Evolutionary conservation across 2,113 vertebrate genomes (phyloP).

Genomic region (Paradisaea rubra): DNA sequence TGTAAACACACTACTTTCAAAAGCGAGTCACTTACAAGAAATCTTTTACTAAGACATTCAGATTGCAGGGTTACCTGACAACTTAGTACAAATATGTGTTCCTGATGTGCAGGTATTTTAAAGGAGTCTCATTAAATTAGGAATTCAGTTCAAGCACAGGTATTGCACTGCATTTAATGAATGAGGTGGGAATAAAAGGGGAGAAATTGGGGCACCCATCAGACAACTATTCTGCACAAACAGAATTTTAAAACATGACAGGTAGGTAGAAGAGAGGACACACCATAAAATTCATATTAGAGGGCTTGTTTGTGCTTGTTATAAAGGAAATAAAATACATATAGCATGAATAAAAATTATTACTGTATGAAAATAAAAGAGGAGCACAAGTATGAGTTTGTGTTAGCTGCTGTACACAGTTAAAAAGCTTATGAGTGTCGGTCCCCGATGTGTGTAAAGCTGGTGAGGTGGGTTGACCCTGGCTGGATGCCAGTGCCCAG

Average conservation of each 20-base stretch:
- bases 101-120: background rate
- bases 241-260: background rate
- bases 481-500: background rate
- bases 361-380: background rate
- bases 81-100: background rate
- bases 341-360: background rate
- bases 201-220: background rate
- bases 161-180: background rate
- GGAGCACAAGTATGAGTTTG: background rate
- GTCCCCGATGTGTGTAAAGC: background rate
- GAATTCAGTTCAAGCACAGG: background rate
- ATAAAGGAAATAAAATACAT: background rate
- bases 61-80: background rate
- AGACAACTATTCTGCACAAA: background rate
- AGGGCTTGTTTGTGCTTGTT: background rate
- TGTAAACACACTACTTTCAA: background rate
- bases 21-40: background rate
- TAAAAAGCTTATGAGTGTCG: background rate
- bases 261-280: background rate
- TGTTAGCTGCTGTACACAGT: background rate
- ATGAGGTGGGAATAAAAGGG: background rate
- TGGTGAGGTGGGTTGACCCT: background rate
- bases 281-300: background rate
- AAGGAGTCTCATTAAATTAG: background rate
- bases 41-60: background rate